Base-by-base conservation (phyloP, 2,797 vertebrate genomes). In the Glyptemys insculpta region DNA sequence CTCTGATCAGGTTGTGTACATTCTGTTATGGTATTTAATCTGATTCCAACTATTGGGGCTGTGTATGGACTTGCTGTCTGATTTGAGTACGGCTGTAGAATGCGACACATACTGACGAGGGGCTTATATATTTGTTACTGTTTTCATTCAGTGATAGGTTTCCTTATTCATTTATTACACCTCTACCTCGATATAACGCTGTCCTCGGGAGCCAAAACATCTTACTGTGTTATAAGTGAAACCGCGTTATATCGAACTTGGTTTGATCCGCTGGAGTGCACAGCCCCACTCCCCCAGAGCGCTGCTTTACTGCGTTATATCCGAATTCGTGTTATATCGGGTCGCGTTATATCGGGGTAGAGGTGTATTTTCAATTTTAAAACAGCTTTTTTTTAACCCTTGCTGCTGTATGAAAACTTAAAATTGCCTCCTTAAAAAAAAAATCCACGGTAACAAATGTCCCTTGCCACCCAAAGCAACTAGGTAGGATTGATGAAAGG, bases 331-430 rank as follows among this genome's bases (percentile, higher is more conserved):
- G 44, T 44, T 44, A 44, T 44, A 44, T 44, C 44, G 8, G 44
- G 44, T 44, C 44, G 8, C 44, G 44, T 44, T 44, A 44, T 44
- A 44, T 8, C 7, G 44, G 44, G 7, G 8, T 44, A 8, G 44
- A 44, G 44, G 44, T 44, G 44, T 44, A 89, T 83, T 96, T 94
- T 89, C 37, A 89, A 85, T 94, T 94, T 82, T 86, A 72, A 94
- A 92, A 91, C 85, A 87, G 72, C 57, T 90, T 78, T 78, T 78
- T 44, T 78, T 76, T 16, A 49, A 29, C 44, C 27, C 44, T 41
- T 23, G 19, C 19, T 72, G 19, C 37, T 72, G 68, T 41, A 72
- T 41, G 18, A 37, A 68, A 68, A 19, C 34, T 68, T 21, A 68
- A n/a, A 68, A 68, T 68, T 68, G n/a, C n/a, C 18, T 68, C n/a